These are phyloP conservation scores for Nomia melanderi DNA, from an alignment of 1,140 invertebrate genomes.

Conservation along the genomic window DNA sequence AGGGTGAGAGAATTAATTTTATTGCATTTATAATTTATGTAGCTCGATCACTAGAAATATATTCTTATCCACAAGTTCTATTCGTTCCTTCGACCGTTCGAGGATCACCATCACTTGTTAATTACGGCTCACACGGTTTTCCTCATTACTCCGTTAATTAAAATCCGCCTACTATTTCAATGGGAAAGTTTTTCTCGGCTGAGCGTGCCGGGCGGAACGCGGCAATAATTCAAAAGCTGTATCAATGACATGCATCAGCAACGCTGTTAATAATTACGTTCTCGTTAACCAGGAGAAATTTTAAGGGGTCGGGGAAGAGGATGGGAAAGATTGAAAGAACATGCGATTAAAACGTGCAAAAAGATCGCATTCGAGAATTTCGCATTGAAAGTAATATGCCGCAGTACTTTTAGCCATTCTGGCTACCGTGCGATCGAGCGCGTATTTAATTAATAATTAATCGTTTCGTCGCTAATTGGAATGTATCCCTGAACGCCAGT, in stretches of 20 bases:
- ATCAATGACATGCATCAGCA: not conserved
- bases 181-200: not conserved
- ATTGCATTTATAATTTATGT: not conserved
- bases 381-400: not conserved
- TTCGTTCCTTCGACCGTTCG: not conserved
- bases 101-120: not conserved
- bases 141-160: not conserved
- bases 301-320: too few relatives aligned
- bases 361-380: not conserved
- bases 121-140: not conserved
- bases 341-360: not conserved
- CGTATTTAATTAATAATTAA: not conserved
- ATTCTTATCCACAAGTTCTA: not conserved
- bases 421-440: not conserved
- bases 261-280: slow-evolving; percentile 3
- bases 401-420: not conserved
- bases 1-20: not conserved
- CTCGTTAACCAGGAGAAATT: not conserved
- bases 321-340: not conserved
- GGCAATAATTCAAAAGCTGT: not conserved
- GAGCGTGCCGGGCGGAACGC: not conserved
- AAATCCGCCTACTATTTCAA: not conserved
- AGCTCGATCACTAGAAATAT: not conserved
- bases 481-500: not conserved
- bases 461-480: slow-evolving; percentile 1